A percentile compares a stretch with the other conserved stretches of the same genome.
Conservation (phyloP, 2,113 vertebrate genomes). For the Fukomys damarensis region DNA sequence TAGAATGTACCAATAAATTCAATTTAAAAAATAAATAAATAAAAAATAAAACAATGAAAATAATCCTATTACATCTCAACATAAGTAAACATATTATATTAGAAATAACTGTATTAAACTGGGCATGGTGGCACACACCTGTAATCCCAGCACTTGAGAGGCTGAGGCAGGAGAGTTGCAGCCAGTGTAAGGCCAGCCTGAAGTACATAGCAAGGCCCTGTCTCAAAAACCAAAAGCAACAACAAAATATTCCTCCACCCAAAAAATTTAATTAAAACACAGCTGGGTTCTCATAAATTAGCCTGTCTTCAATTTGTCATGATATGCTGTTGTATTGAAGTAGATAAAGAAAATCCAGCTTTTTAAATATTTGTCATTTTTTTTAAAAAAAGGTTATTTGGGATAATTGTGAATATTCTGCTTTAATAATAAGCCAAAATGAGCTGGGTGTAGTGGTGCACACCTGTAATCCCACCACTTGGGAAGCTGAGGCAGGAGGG, state of each 20-base stretch:
- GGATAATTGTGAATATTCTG: neutral
- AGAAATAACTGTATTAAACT: neutral
- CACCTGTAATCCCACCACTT: neutral
- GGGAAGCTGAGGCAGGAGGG: neutral
- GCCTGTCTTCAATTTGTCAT: conserved; percentile 15
- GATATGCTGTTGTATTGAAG: neutral
- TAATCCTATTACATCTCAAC: conserved; percentile 2
- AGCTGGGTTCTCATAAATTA: neutral
- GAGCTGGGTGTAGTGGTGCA: neutral
- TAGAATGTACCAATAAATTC: too few relatives aligned
- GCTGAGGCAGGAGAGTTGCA: neutral
- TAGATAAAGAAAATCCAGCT: conserved; percentile 18
- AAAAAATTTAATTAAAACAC: neutral
- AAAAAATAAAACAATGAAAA: conserved; percentile 36
- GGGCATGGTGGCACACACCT: neutral
- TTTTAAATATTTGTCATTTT: neutral
- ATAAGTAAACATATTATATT: conserved; percentile 32
- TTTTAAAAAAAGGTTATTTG: conserved; percentile 35
- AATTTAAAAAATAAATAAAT: too few relatives aligned
- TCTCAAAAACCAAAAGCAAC: neutral
- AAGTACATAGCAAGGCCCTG: neutral
- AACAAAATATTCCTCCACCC: neutral
- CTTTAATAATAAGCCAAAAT: conserved; percentile 21
- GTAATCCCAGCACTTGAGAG: neutral
- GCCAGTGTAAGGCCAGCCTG: neutral